Base-by-base conservation (phyloP, 2,888 invertebrate species). In the Xestia rhomboidea region DNA sequence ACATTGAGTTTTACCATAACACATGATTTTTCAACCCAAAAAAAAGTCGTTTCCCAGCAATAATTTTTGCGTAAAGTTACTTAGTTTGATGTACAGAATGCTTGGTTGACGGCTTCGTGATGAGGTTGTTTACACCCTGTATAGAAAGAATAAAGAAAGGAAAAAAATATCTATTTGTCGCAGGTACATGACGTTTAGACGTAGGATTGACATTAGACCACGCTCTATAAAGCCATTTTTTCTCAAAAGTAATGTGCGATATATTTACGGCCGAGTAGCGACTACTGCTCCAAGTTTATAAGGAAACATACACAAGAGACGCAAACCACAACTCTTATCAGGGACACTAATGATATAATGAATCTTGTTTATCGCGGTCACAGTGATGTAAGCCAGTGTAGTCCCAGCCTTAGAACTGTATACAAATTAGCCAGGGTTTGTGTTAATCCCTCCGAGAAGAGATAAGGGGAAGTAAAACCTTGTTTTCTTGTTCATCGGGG, bases 361-460 rank as follows among this genome's bases (percentile, higher is more conserved):
- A 82, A 89, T 88, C 89, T 88, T 84, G 88, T 87, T 87, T 87
- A 89, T 89, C 85, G 80, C 71, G 78, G 84, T 77, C 77, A 79
- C 81, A 79, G 75, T 81, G 82, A 80, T 82, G 80, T 86, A 83
- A 87, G 81, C 81, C 79, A 85, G 79, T 88, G 80, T 79, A 85
- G 76, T 82, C 76, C 77, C 79, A 72, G 78, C 74, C 68, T 83
- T 87, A 84, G 82, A 70, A 72, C 76, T 84, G 81, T 83, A 77
- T 82, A 87, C 87, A 88, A 87, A 88, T 88, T 86, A 88, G 80
- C 77, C 51, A 62, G 70, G 71, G 85, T 73, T 70, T 76, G 67
- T 57, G 68, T 73, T 80, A 83, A 86, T 76, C 84, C 80, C 64
- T 82, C 49, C 46, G 54, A 51, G 66, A 67, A 63, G 51, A 79